Conservation (phyloP, 37 sponge, comb jelly and placozoan genomes). For the Crambe crambe region DNA sequence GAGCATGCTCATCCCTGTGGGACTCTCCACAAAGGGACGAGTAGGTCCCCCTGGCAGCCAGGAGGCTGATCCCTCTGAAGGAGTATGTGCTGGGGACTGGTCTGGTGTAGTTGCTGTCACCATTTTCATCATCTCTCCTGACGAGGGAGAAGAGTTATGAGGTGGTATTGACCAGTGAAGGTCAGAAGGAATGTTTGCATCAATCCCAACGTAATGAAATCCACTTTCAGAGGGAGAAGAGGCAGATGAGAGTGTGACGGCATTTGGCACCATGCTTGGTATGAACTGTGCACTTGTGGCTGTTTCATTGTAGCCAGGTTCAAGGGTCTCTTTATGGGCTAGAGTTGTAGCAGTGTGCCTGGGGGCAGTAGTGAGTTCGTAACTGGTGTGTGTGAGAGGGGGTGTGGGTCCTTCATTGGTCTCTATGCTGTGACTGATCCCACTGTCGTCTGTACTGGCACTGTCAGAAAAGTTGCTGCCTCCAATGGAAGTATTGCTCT, state of each 20-base stretch:
- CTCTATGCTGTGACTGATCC: slow-evolving; percentile 16
- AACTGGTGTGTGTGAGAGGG: background rate
- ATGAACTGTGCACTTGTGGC: background rate
- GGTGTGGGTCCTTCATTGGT: slow-evolving; percentile 5
- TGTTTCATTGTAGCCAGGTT: background rate
- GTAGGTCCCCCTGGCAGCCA: background rate
- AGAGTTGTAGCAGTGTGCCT: background rate
- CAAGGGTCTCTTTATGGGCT: background rate
- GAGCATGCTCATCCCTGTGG: background rate
- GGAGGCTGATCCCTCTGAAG: background rate
- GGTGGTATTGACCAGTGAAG: too few relatives aligned
- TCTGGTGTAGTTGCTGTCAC: background rate
- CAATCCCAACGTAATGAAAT: background rate
- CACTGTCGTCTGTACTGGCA: slow-evolving; percentile 48
- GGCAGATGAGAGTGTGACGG: background rate
- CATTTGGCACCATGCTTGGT: background rate
- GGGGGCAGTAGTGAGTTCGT: background rate
- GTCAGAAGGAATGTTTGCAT: background rate
- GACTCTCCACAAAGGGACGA: slow-evolving; percentile 7
- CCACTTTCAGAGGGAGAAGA: background rate
- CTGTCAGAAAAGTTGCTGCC: slow-evolving; percentile 1
- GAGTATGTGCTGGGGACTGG: background rate
- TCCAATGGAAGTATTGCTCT: background rate
- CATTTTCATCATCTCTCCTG: background rate
- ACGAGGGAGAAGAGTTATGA: background rate